phyloP scores from a whole-genome alignment of 64 coral and sea anemone genomes.

The Actinia tenebrosa region DNA sequence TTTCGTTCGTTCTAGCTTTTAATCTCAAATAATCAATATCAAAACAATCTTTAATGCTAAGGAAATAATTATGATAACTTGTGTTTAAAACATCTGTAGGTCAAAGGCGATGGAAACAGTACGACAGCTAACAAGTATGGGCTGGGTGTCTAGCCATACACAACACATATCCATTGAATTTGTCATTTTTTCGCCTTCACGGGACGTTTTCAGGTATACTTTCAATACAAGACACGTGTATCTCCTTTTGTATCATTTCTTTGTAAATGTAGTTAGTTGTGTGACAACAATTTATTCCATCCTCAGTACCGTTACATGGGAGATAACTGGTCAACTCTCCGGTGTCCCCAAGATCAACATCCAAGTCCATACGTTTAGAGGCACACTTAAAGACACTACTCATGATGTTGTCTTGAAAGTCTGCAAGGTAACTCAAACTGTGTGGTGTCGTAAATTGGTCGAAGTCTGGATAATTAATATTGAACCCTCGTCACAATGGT shows the following conservation, averaged over 20 bases:
- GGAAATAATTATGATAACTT: not conserved
- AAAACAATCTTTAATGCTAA: too few species aligned
- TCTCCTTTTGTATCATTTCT: not conserved
- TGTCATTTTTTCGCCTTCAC: constrained; percentile 31
- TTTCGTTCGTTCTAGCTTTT: too few species aligned
- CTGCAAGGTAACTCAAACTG: constrained; percentile 18
- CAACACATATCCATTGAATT: constrained; percentile 26
- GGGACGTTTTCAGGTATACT: constrained; percentile 8
- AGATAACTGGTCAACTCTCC: not conserved
- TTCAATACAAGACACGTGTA: not conserved
- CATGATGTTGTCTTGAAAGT: constrained; percentile 22
- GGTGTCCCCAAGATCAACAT: constrained; percentile 9
- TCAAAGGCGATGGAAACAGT: constrained; percentile 14
- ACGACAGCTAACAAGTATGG: not conserved
- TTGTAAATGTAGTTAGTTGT: not conserved
- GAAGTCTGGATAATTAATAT: not conserved
- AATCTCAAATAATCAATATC: not conserved
- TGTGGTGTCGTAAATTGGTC: not conserved
- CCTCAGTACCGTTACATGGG: constrained; percentile 24
- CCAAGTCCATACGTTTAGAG: constrained; percentile 19
- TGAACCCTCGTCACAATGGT: too few species aligned
- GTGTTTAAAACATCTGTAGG: not conserved
- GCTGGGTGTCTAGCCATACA: constrained; percentile 32
- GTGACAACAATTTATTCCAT: not conserved
- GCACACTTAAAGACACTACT: not conserved